These are phyloP conservation scores for Darevskia mixta DNA, from an alignment of 2,797 vertebrate species.

Conservation along the genomic window DNA sequence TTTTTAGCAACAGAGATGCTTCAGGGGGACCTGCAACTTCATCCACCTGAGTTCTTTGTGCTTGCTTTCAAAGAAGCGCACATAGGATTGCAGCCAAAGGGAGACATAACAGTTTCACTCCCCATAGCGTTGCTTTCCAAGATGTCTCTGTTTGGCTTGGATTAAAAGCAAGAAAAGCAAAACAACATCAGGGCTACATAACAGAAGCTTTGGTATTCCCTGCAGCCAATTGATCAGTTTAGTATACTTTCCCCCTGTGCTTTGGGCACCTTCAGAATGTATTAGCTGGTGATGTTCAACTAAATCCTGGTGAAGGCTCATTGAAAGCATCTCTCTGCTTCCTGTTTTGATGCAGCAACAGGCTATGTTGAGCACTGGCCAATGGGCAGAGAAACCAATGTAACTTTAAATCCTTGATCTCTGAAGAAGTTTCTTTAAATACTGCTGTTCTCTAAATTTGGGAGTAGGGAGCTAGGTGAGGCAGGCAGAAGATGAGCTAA, in stretches of 20 bases:
- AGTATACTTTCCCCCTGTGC: neutral
- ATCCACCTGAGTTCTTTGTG: neutral
- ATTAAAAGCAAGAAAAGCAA: constrained; percentile 4
- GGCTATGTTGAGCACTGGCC: neutral
- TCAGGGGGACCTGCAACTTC: neutral
- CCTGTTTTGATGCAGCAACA: neutral
- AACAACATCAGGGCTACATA: neutral
- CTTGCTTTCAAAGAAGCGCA: neutral
- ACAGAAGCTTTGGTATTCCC: neutral
- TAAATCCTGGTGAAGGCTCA: neutral
- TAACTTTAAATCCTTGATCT: constrained; percentile 61
- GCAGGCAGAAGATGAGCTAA: constrained; percentile 1
- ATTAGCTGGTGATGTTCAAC: neutral
- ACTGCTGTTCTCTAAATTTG: constrained; percentile 24
- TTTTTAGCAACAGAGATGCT: neutral
- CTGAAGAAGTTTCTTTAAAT: constrained; percentile 65
- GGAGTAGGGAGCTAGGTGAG: neutral
- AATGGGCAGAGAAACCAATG: constrained; percentile 10
- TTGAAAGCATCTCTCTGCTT: constrained; percentile 10
- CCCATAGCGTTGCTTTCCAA: neutral
- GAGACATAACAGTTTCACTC: neutral
- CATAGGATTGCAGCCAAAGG: neutral
- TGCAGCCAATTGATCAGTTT: neutral
- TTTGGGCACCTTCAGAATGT: neutral
- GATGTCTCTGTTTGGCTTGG: neutral